These are phyloP conservation scores for Pipistrellus pipistrellus DNA, from an alignment of 2,797 vertebrate species.

Conservation along the genomic window DNA sequence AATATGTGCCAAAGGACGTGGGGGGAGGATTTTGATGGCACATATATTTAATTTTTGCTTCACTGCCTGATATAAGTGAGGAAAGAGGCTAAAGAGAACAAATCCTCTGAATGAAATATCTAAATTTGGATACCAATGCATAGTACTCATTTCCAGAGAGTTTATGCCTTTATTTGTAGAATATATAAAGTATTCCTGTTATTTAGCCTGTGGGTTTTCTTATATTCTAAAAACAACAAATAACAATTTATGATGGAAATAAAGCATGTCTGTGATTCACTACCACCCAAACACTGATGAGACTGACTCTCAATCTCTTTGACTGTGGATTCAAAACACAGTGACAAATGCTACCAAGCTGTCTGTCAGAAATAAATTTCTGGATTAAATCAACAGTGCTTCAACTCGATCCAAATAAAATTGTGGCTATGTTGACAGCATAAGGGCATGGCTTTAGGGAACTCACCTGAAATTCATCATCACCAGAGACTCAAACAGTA, in stretches of 20 bases:
- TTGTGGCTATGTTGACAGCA: slow-evolving; percentile 45
- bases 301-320: slow-evolving; percentile 75
- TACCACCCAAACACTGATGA: slow-evolving; percentile 64
- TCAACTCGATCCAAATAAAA: slow-evolving; percentile 52
- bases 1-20: slow-evolving; percentile 60
- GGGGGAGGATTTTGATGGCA: slow-evolving; percentile 47
- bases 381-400: slow-evolving; percentile 74
- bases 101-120: slow-evolving; percentile 27
- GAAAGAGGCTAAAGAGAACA: slow-evolving; percentile 56
- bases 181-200: slow-evolving; percentile 47
- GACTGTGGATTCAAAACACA: slow-evolving; percentile 73
- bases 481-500: neutral
- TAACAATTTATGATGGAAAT: slow-evolving; percentile 75
- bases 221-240: slow-evolving; percentile 74
- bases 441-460: neutral
- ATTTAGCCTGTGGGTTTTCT: slow-evolving; percentile 59
- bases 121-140: slow-evolving; percentile 38
- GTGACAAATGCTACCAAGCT: slow-evolving; percentile 71
- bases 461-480: neutral
- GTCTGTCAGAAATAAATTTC: slow-evolving; percentile 78
- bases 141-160: slow-evolving; percentile 3
- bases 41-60: slow-evolving; percentile 66
- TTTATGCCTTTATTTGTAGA: slow-evolving; percentile 59
- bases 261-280: slow-evolving; percentile 66
- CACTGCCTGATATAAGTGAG: slow-evolving; percentile 61